Conservation (phyloP, 2,113 vertebrate genomes). For the Oplegnathus fasciatus region DNA sequence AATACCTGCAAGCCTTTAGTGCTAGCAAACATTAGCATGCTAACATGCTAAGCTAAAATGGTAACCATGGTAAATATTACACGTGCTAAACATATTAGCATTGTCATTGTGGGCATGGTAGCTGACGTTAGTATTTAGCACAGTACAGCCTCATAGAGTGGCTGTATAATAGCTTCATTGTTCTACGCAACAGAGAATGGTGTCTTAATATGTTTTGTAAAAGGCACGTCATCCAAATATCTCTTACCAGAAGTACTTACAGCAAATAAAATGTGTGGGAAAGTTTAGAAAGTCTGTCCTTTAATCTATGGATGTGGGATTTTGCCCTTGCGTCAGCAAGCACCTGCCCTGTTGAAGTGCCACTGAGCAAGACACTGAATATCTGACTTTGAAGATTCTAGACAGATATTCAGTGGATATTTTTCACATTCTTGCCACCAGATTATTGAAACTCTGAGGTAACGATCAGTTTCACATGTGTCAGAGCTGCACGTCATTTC, state of each 20-base stretch:
- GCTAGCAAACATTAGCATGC: not conserved
- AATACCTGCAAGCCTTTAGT: not conserved
- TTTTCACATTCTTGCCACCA: not conserved
- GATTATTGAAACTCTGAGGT: not conserved
- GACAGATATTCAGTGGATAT: not conserved
- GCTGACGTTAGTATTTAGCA: not conserved
- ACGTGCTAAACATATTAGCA: not conserved
- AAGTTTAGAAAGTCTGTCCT: not conserved
- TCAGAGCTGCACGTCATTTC: constrained; percentile 23
- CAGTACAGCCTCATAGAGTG: not conserved
- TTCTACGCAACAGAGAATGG: not conserved
- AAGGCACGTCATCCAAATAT: not conserved
- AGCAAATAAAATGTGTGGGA: not conserved
- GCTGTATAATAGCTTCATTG: not conserved
- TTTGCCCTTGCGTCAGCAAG: not conserved
- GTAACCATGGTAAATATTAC: not conserved
- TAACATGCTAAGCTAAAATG: not conserved
- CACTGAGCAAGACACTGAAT: not conserved
- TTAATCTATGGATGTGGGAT: not conserved
- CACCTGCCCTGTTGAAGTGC: not conserved
- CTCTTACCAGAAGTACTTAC: not conserved
- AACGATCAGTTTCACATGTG: constrained; percentile 23
- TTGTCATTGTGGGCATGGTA: not conserved
- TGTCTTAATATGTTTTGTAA: not conserved
- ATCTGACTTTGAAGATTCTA: not conserved